Conservation (phyloP, 2,888 invertebrate genomes). For the Rotaria macrura region DNA sequence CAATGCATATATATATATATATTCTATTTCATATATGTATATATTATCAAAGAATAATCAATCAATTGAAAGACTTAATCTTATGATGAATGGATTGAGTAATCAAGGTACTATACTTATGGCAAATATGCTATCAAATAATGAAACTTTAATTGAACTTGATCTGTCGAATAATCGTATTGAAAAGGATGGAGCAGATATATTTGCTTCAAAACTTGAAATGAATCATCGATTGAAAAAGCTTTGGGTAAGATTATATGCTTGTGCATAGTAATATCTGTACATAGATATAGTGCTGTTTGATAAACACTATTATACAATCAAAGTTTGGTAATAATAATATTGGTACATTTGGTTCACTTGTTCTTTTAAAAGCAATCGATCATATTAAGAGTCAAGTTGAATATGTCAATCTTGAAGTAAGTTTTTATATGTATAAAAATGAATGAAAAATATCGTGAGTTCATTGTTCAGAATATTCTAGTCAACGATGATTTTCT, state of each 20-base stretch:
- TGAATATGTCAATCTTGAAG: slow-evolving; percentile 15
- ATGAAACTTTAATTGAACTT: background rate
- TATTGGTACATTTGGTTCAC: slow-evolving; percentile 18
- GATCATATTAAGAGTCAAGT: slow-evolving; percentile 23
- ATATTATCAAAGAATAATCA: background rate
- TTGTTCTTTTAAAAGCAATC: background rate
- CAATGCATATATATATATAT: background rate
- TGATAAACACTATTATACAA: background rate
- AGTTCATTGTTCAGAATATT: background rate
- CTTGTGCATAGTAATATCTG: too few relatives aligned
- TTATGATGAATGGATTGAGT: background rate
- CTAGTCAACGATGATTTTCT: background rate
- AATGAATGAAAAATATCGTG: background rate
- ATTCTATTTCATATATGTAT: background rate
- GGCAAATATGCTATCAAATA: background rate
- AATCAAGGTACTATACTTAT: slow-evolving; percentile 7
- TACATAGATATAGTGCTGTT: background rate
- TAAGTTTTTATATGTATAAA: background rate
- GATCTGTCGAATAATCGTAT: slow-evolving; percentile 1
- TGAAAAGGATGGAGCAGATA: slow-evolving; percentile 1
- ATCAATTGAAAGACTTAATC: slow-evolving; percentile 4
- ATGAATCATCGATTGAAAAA: background rate
- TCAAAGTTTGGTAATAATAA: slow-evolving; percentile 1
- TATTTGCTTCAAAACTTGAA: slow-evolving; percentile 16
- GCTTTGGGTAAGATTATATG: background rate